Percentiles rank a stretch among this genome's conserved stretches.
Conservation (phyloP, 2,888 invertebrate species). For the Oscheius onirici region DNA sequence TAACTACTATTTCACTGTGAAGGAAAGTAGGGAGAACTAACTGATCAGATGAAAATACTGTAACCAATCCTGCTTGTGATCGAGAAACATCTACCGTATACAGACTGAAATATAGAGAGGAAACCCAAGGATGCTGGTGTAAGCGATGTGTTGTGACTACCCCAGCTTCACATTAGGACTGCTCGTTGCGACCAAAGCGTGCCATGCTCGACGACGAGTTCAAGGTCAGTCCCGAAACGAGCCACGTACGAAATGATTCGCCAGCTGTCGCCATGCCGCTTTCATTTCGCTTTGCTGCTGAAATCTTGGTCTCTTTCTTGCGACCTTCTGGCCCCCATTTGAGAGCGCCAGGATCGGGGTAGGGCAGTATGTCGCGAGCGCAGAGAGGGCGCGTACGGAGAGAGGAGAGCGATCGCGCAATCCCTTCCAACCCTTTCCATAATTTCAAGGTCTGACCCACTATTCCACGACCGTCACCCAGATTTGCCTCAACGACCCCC, state of each 20-base stretch:
- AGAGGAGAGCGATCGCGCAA: slow-evolving; percentile 26
- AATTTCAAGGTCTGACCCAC: slow-evolving; percentile 55
- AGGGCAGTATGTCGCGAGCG: slow-evolving; percentile 4
- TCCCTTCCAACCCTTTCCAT: slow-evolving; percentile 46
- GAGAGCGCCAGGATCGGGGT: slow-evolving; percentile 7
- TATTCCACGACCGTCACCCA: slow-evolving; percentile 35
- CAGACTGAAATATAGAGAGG: no score
- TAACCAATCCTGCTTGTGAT: no score
- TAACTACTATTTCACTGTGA: no score
- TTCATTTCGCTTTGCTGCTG: neutral
- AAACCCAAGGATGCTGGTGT: no score
- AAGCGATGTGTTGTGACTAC: no score
- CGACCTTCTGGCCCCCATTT: slow-evolving; percentile 29
- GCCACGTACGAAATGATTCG: neutral
- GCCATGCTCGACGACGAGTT: neutral
- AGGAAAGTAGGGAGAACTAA: no score
- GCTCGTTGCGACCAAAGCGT: neutral
- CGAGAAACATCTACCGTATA: no score
- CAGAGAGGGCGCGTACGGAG: neutral
- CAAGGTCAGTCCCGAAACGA: neutral
- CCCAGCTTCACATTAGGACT: no score
- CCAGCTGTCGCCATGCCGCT: neutral
- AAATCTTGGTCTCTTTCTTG: slow-evolving; percentile 1
- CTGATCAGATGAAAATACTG: no score
- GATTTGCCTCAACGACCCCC: slow-evolving; percentile 31